A percentile compares a stretch with the other conserved stretches of the same genome.
These are phyloP conservation scores for Chymomyza caudatula DNA, from an alignment of 2,888 invertebrate genomes.

Conservation along the genomic window DNA sequence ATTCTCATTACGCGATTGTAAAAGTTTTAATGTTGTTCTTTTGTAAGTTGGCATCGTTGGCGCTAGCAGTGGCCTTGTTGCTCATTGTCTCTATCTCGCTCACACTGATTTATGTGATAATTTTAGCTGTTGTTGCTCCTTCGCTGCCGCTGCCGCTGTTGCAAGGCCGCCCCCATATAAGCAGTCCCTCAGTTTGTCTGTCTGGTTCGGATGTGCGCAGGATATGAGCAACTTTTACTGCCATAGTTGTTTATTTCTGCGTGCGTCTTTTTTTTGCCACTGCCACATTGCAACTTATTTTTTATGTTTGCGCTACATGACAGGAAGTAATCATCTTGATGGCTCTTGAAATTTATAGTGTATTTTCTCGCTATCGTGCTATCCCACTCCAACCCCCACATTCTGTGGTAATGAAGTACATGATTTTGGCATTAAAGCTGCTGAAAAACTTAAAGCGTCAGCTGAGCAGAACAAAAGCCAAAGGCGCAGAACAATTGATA, in stretches of 20 bases:
- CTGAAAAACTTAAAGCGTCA: conserved; percentile 13
- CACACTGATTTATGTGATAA: conserved; percentile 67
- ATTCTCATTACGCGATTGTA: conserved; percentile 72
- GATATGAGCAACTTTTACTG: conserved; percentile 71
- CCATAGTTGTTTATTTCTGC: conserved; percentile 56
- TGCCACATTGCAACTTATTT: conserved; percentile 6
- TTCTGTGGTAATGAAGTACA: conserved; percentile 60
- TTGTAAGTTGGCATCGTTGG: conserved; percentile 53
- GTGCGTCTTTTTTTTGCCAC: conserved; percentile 31
- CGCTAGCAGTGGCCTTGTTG: conserved; percentile 31
- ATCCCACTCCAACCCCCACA: background rate
- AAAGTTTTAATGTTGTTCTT: conserved; percentile 72
- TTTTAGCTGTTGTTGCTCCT: conserved; percentile 45
- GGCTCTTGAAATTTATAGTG: conserved; percentile 70
- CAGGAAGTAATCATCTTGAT: conserved; percentile 72
- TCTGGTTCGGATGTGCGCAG: conserved; percentile 60
- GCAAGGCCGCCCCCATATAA: conserved; percentile 36
- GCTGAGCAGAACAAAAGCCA: conserved; percentile 39
- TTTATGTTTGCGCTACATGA: conserved; percentile 65
- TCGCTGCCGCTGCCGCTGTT: background rate
- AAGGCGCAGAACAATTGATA: conserved; percentile 41
- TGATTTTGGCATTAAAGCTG: conserved; percentile 64
- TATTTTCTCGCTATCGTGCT: conserved; percentile 34
- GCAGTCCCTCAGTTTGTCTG: conserved; percentile 36
- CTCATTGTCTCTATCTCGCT: conserved; percentile 46